Evolutionary conservation across 2,888 invertebrate genomes (phyloP).

Genomic region (Calephelis perditalis): DNA sequence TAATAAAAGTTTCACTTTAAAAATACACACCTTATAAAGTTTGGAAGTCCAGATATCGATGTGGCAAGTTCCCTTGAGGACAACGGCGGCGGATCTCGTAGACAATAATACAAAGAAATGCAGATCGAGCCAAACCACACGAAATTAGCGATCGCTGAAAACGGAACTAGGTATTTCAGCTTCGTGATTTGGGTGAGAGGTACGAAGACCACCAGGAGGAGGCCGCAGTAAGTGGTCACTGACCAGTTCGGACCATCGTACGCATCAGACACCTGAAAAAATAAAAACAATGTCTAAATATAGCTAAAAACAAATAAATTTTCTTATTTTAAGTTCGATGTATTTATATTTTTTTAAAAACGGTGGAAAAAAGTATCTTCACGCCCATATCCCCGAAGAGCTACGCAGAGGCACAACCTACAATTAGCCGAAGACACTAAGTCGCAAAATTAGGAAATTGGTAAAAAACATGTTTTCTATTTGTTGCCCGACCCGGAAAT

Average conservation of each 20-base stretch:
- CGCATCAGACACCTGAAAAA: constrained; percentile 72
- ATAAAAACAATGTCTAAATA: not conserved
- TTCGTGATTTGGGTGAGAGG: constrained; percentile 86
- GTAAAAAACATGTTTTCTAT: no score
- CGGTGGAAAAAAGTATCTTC: no score
- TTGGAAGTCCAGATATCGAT: constrained; percentile 82
- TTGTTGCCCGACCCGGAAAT: no score
- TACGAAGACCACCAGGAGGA: constrained; percentile 82
- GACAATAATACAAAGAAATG: constrained; percentile 90
- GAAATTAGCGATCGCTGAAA: constrained; percentile 92
- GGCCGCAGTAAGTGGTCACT: constrained; percentile 80
- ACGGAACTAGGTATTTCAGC: constrained; percentile 91
- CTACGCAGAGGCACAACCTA: no score
- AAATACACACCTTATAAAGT: constrained; percentile 84
- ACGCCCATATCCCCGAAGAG: no score
- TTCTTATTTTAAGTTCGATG: no score
- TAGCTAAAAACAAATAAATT: no score
- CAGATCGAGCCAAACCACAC: constrained; percentile 88
- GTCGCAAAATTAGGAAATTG: no score
- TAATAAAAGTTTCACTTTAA: no score
- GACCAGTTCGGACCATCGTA: constrained; percentile 75
- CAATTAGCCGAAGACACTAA: no score
- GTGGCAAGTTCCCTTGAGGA: constrained; percentile 65
- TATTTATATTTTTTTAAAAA: no score
- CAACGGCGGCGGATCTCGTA: constrained; percentile 71